Conservation (phyloP, 1,140 invertebrate genomes). For the Nephila pilipes region DNA sequence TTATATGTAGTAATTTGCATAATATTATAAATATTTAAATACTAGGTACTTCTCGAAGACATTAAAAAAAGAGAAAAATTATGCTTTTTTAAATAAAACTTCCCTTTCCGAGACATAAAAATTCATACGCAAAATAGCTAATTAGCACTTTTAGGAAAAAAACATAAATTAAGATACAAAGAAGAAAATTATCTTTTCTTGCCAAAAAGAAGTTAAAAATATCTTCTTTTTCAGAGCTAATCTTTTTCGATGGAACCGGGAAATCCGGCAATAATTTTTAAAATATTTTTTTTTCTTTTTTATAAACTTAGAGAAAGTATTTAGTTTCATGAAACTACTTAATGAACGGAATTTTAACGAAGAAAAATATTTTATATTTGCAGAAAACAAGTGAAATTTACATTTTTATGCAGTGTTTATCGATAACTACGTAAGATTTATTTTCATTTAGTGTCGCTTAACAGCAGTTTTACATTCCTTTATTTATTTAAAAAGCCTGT, state of each 20-base stretch:
- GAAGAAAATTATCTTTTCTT: neutral
- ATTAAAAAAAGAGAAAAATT: neutral
- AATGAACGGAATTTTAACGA: neutral
- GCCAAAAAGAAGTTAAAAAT: neutral
- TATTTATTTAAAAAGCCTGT: too few relatives aligned
- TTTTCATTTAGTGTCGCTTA: too few relatives aligned
- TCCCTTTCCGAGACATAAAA: neutral
- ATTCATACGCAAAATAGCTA: constrained; percentile 25
- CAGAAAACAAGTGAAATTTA: too few relatives aligned
- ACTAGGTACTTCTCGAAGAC: neutral
- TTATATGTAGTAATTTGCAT: constrained; percentile 49
- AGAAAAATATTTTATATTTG: too few relatives aligned
- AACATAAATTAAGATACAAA: constrained; percentile 12
- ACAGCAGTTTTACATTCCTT: too few relatives aligned
- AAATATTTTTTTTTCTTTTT: neutral
- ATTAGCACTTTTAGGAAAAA: neutral
- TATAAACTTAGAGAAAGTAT: neutral
- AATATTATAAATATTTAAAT: constrained; percentile 72
- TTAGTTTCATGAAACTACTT: neutral
- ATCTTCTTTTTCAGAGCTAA: neutral
- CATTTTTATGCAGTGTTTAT: too few relatives aligned
- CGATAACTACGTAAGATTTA: too few relatives aligned
- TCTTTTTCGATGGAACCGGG: neutral
- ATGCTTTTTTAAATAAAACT: neutral
- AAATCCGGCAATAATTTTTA: neutral